Base-by-base conservation (phyloP, 1,140 invertebrate genomes). In the Zaprionus ornatus region DNA sequence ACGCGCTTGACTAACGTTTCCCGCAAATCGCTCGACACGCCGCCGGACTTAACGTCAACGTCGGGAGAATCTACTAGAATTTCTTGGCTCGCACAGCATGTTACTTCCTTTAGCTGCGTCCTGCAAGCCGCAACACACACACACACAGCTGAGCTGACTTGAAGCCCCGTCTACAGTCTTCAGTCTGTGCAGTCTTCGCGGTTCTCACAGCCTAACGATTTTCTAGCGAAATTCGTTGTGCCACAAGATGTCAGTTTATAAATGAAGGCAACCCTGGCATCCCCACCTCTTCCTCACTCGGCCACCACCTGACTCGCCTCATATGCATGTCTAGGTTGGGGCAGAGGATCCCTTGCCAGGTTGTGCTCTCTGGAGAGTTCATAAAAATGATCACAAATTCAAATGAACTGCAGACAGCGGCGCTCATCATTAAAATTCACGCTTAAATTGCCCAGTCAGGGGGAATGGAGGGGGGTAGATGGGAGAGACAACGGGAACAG, bases 341-440 rank as follows among this genome's bases (percentile, higher is more conserved):
- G 0, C 9, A 10, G 29, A 35, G 29, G 29, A 32, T 32, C 9
- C 29, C 29, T 29, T 1, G n/a, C 10, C 40, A 50, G 27, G 17
- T 45, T 45, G 40, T 13, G 35, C 35, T 12, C 35, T 37, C 13
- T 37, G 35, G 7, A 45, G 55, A 79, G 79, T 82, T 79, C 69
- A 79, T 82, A 82, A 82, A 88, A 79, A 62, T 52, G 62, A 74
- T 40, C 60, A 37, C 56, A 65, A 76, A 90, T 90, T 90, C 82
- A 90, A 90, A 90, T 90, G 86, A 90, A 86, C 86, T 86, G 79
- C 86, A 80, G 71, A 86, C 40, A 50, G 40, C 74, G 76, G 79
- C 86, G 85, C 86, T 90, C 79, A 69, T 90, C 87, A 90, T 86
- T 80, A 90, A 90, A 90, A 82, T 90, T 90, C 82, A 90, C 82